These are phyloP conservation scores for Candoia aspera DNA, from an alignment of 2,113 vertebrate genomes.

Conservation along the genomic window DNA sequence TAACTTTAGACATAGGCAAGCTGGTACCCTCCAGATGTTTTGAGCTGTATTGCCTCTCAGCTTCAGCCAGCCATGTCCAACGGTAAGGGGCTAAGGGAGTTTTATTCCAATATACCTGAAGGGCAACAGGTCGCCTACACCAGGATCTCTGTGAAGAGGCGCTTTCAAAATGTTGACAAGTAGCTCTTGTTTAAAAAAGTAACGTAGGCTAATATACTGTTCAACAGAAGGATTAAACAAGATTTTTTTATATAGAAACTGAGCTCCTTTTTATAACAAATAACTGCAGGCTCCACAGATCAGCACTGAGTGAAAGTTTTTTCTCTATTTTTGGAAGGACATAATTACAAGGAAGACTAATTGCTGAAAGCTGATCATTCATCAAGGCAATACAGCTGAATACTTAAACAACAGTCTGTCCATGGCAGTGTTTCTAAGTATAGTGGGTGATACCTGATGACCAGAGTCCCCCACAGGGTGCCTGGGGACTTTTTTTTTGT, in stretches of 20 bases:
- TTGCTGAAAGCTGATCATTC: neutral
- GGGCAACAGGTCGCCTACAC: neutral
- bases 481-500: neutral
- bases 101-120: neutral
- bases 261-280: neutral
- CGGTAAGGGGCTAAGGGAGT: neutral
- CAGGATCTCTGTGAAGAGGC: neutral
- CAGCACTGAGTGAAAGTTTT: neutral
- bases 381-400: neutral
- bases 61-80: neutral
- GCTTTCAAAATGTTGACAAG: neutral
- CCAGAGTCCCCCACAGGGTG: neutral
- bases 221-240: neutral
- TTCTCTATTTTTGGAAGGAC: neutral
- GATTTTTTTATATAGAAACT: neutral
- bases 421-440: neutral
- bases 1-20: neutral
- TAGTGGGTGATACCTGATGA: neutral
- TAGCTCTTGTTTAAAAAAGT: neutral
- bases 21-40: neutral
- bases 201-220: neutral
- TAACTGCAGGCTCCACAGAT: neutral
- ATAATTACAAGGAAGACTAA: constrained; percentile 4
- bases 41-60: neutral
- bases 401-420: neutral